phyloP scores from a whole-genome alignment of 2,113 vertebrate genomes.

The Bufo gargarizans region DNA sequence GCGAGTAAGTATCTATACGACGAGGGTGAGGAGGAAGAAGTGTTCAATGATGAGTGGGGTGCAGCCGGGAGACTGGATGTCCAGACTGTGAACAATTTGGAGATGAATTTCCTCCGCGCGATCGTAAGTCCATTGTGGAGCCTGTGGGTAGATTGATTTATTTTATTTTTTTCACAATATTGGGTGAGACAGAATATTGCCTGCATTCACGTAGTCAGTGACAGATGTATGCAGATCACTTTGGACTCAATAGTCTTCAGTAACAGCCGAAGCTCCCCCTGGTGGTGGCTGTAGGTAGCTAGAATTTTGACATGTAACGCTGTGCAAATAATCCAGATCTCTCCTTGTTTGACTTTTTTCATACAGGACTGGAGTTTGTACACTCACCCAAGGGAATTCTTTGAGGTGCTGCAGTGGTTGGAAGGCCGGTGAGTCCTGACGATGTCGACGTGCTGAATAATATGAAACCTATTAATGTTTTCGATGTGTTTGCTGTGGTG shows the following conservation, averaged over 20 bases:
- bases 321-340: not conserved
- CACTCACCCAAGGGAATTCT: conserved; percentile 86
- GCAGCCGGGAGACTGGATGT: conserved; percentile 92
- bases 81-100: conserved; percentile 91
- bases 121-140: conserved; percentile 78
- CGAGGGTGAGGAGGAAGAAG: conserved; percentile 97
- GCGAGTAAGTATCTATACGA: conserved; percentile 98
- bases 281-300: not conserved
- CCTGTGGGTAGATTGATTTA: too few relatives aligned
- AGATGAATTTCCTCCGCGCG: conserved; percentile 93
- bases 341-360: not conserved
- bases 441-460: not conserved
- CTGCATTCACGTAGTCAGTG: not conserved
- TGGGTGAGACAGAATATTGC: too few relatives aligned
- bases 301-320: too few relatives aligned
- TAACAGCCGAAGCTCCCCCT: not conserved
- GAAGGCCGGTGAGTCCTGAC: conserved; percentile 82
- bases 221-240: not conserved
- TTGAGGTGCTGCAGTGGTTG: conserved; percentile 85
- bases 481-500: too few relatives aligned
- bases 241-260: not conserved
- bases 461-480: not conserved
- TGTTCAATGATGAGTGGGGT: conserved; percentile 98
- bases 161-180: not conserved
- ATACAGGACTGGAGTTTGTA: conserved; percentile 92